phyloP scores from a whole-genome alignment of 2,113 vertebrate species.

The Sigmodon hispidus region DNA sequence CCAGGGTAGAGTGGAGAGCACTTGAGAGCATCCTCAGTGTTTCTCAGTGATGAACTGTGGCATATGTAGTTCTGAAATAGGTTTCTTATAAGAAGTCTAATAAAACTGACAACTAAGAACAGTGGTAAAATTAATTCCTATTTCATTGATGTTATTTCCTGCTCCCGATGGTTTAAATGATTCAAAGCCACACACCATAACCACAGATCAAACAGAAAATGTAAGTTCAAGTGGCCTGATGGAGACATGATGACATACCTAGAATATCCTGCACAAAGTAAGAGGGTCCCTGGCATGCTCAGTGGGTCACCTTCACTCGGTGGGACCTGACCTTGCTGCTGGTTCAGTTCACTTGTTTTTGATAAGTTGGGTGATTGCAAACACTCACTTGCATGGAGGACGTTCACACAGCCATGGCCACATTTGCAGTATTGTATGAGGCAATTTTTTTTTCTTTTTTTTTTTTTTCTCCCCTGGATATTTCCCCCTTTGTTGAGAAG shows the following conservation, averaged over 20 bases:
- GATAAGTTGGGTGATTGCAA: not conserved
- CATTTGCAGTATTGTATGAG: not conserved
- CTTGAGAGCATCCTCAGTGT: not conserved
- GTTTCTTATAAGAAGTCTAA: constrained; percentile 18
- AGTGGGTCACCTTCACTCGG: not conserved
- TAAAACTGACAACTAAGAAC: not conserved
- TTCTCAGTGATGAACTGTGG: not conserved
- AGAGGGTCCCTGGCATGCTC: not conserved
- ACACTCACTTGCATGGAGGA: not conserved
- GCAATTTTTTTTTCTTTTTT: not conserved
- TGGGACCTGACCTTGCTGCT: not conserved
- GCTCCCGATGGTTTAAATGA: not conserved
- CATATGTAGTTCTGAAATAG: not conserved
- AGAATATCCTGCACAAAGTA: not conserved
- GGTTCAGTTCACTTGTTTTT: not conserved
- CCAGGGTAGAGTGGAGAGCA: not conserved
- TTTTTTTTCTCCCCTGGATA: not conserved
- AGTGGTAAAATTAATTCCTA: not conserved
- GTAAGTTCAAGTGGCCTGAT: not conserved
- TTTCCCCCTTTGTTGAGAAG: not conserved
- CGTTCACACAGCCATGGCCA: not conserved
- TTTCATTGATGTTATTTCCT: not conserved
- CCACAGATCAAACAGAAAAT: not conserved
- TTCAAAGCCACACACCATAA: not conserved
- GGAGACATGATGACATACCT: not conserved